phyloP scores from a whole-genome alignment of 2,888 invertebrate species.

The Spatulosminthurus flaviceps region DNA sequence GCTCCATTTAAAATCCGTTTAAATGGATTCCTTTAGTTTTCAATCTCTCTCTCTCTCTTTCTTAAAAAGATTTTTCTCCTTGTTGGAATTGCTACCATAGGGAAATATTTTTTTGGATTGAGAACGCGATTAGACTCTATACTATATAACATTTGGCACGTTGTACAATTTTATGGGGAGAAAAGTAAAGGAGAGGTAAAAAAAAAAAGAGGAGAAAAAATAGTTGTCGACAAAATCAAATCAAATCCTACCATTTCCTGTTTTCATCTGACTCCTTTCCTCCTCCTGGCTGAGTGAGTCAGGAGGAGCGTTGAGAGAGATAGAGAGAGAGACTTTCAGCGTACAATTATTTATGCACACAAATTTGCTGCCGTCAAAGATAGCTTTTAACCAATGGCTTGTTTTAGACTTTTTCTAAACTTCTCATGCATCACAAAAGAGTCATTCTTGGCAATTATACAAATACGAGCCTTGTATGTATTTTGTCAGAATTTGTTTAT shows the following conservation, averaged over 20 bases:
- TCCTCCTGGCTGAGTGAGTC: not conserved
- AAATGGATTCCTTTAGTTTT: not conserved
- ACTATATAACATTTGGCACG: constrained; percentile 22
- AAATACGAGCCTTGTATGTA: constrained; percentile 31
- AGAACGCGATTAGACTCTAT: constrained; percentile 24
- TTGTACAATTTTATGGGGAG: constrained; percentile 22
- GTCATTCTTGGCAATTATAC: constrained; percentile 41
- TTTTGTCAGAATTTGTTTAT: constrained; percentile 39
- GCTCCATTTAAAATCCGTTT: not conserved
- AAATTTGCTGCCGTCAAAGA: constrained; percentile 37
- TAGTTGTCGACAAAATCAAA: constrained; percentile 40
- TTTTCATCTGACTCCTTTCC: constrained; percentile 19
- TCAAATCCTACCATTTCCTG: constrained; percentile 38
- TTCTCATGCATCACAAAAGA: constrained; percentile 31
- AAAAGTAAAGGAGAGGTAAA: constrained; percentile 11
- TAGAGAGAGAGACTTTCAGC: not conserved
- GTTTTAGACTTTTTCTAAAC: constrained; percentile 31
- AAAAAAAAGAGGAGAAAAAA: constrained; percentile 32
- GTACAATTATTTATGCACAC: constrained; percentile 34
- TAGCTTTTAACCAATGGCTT: constrained; percentile 36
- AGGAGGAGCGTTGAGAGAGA: not conserved
- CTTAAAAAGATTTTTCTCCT: not conserved
- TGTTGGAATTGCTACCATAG: constrained; percentile 8
- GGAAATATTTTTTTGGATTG: constrained; percentile 21
- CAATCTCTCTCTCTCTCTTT: not conserved